Conservation (phyloP, 2,888 invertebrate species). For the Idaea biselata region DNA sequence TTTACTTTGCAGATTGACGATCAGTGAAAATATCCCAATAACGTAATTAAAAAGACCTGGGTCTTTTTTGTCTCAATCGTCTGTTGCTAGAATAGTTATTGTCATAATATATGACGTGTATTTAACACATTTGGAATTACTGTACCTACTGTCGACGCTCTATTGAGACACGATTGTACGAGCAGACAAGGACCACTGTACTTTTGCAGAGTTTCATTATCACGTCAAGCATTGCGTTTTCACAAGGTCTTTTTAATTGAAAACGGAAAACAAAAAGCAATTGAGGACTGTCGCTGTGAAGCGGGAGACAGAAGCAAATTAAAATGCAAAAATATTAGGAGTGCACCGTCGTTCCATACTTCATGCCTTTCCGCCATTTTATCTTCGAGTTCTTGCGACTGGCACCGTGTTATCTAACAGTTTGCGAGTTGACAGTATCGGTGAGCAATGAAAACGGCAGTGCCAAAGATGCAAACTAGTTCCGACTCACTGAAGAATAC, state of each 20-base stretch:
- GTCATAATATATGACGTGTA: too few species aligned
- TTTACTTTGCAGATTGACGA: background rate
- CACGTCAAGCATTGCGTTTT: slow-evolving; percentile 23
- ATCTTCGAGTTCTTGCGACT: slow-evolving; percentile 44
- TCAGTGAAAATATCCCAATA: background rate
- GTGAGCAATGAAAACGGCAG: slow-evolving; percentile 22
- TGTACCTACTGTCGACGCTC: too few species aligned
- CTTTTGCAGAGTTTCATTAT: slow-evolving; percentile 16
- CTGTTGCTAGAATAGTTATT: too few species aligned
- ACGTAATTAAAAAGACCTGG: slow-evolving; percentile 2
- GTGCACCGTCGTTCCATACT: slow-evolving; percentile 33
- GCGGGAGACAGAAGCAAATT: slow-evolving; percentile 41
- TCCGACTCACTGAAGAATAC: slow-evolving; percentile 14
- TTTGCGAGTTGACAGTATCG: slow-evolving; percentile 39
- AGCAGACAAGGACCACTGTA: too few species aligned
- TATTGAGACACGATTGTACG: too few species aligned
- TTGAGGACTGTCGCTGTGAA: slow-evolving; percentile 25
- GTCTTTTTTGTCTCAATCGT: too few species aligned
- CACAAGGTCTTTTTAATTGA: slow-evolving; percentile 36
- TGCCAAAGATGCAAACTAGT: slow-evolving; percentile 36
- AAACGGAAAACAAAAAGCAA: slow-evolving; percentile 38
- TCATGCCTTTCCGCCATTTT: slow-evolving; percentile 42
- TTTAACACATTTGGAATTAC: too few species aligned
- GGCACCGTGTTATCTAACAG: slow-evolving; percentile 44
- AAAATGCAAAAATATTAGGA: slow-evolving; percentile 50